Conservation (phyloP, 2,888 invertebrate genomes). For the Balanococcus diminutus region DNA sequence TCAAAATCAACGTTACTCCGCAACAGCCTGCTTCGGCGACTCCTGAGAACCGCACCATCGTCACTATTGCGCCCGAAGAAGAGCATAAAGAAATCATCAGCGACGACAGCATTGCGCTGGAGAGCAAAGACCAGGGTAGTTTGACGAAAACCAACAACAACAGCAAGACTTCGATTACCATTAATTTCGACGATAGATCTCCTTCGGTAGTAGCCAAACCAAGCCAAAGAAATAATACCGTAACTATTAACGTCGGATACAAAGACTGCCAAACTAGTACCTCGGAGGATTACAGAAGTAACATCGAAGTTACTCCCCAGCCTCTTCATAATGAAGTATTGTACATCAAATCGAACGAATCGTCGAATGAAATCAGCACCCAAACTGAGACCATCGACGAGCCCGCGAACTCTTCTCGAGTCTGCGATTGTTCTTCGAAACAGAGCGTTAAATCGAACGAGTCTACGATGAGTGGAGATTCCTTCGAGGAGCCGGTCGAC, state of each 20-base stretch:
- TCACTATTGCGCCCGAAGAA: slow-evolving; percentile 36
- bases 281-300: background rate
- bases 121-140: background rate
- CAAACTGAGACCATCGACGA: slow-evolving; percentile 68
- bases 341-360: slow-evolving; percentile 17
- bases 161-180: slow-evolving; percentile 39
- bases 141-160: background rate
- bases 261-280: background rate
- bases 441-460: background rate
- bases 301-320: background rate
- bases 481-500: slow-evolving; percentile 14
- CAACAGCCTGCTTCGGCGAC: background rate
- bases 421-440: slow-evolving; percentile 67
- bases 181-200: slow-evolving; percentile 43
- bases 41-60: slow-evolving; percentile 40
- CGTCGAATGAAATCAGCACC: slow-evolving; percentile 11
- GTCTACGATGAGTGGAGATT: background rate
- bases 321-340: background rate
- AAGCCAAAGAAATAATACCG: slow-evolving; percentile 43
- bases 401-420: slow-evolving; percentile 68
- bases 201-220: background rate
- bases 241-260: slow-evolving; percentile 44
- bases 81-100: background rate
- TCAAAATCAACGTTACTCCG: slow-evolving; percentile 47
- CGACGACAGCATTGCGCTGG: background rate